phyloP scores from a whole-genome alignment of 2,888 invertebrate species.

The Thymelicus acteon region DNA sequence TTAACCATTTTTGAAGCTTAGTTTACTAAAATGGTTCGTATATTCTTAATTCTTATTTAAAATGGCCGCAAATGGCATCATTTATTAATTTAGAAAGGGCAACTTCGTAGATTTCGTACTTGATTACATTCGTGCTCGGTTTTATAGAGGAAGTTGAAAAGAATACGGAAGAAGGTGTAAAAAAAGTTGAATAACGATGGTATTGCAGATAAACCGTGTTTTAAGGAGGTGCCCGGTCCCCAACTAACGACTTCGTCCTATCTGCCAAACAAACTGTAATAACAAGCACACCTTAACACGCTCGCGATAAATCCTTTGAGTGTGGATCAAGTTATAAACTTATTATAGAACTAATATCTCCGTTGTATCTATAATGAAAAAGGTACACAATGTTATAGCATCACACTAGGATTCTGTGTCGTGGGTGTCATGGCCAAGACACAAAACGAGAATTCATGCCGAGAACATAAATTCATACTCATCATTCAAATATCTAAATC shows the following conservation, averaged over 20 bases:
- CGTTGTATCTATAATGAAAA: no score
- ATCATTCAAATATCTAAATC: no score
- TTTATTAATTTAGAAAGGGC: conserved; percentile 1
- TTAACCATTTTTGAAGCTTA: no score
- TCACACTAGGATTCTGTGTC: no score
- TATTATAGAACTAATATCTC: not conserved
- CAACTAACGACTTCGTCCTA: conserved; percentile 64
- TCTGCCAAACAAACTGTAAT: conserved; percentile 73
- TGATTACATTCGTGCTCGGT: not conserved
- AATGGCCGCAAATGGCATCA: not conserved
- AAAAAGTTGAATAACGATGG: conserved; percentile 25
- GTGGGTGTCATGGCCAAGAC: no score
- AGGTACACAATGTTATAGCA: no score
- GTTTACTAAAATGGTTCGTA: no score
- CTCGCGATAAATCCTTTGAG: conserved; percentile 64
- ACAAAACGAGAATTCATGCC: no score
- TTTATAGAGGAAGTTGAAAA: conserved; percentile 19
- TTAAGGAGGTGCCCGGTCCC: conserved; percentile 54
- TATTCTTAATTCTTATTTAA: not conserved
- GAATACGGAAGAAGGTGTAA: conserved; percentile 8
- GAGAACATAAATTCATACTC: no score
- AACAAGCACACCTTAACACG: conserved; percentile 71
- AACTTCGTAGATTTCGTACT: not conserved
- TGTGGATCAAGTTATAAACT: conserved; percentile 50
- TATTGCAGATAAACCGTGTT: conserved; percentile 25